Evolutionary conservation across 2,888 invertebrate genomes (phyloP).

Genomic region (Tanaodytes sp.): DNA sequence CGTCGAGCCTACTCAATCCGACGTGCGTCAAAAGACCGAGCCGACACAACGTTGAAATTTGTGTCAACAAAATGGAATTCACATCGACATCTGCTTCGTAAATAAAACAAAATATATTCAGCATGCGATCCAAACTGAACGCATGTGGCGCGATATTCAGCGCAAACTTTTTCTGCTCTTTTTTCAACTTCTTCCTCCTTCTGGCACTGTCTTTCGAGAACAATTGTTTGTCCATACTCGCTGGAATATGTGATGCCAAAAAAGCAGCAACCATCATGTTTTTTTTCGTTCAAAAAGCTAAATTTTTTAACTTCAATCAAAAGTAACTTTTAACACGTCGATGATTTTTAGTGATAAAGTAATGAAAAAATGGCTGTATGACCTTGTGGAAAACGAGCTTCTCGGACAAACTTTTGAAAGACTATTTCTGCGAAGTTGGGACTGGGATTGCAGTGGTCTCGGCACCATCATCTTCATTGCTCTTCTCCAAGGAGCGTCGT

Average conservation of each 20-base stretch:
- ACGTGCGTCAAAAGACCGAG: slow-evolving; percentile 83
- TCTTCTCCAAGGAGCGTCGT: slow-evolving; percentile 37
- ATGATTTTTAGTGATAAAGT: too few species aligned
- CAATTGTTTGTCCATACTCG: slow-evolving; percentile 88
- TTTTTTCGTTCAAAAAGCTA: too few species aligned
- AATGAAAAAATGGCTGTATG: too few species aligned
- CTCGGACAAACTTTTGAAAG: too few species aligned
- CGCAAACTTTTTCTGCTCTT: background rate
- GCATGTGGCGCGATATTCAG: slow-evolving; percentile 83
- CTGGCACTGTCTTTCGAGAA: slow-evolving; percentile 88
- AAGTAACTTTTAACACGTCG: too few species aligned
- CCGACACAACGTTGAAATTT: slow-evolving; percentile 90
- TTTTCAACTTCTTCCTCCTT: slow-evolving; percentile 76
- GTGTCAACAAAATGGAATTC: slow-evolving; percentile 88
- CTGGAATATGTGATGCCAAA: slow-evolving; percentile 93
- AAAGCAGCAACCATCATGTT: slow-evolving; percentile 92
- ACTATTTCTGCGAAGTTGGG: slow-evolving; percentile 33
- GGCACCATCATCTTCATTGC: slow-evolving; percentile 42
- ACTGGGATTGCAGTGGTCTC: slow-evolving; percentile 28
- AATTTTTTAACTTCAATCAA: too few species aligned
- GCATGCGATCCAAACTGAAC: slow-evolving; percentile 85
- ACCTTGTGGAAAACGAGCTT: too few species aligned
- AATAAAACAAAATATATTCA: slow-evolving; percentile 93
- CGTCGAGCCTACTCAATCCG: slow-evolving; percentile 83
- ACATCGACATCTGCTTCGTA: slow-evolving; percentile 87